Evolutionary conservation across 2,113 vertebrate genomes (phyloP).

Genomic region (Plecotus auritus): DNA sequence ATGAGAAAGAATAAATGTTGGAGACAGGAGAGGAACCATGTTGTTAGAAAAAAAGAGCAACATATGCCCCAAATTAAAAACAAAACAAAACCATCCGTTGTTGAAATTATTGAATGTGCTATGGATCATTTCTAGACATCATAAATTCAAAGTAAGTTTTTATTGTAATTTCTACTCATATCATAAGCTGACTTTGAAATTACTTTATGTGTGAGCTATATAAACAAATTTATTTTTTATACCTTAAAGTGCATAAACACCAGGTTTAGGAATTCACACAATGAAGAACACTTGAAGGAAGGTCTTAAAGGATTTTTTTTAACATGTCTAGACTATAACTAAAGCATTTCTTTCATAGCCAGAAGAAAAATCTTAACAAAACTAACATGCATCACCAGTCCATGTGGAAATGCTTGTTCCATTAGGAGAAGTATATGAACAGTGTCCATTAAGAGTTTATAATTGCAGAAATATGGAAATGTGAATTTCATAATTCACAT

Average conservation of each 20-base stretch:
- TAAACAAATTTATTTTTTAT: not conserved
- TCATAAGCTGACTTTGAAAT: not conserved
- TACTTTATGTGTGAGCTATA: slow-evolving; percentile 11
- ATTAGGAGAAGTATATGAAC: not conserved
- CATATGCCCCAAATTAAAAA: not conserved
- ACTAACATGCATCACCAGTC: not conserved
- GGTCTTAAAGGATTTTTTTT: slow-evolving; percentile 24
- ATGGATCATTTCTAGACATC: slow-evolving; percentile 16
- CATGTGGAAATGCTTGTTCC: slow-evolving; percentile 14
- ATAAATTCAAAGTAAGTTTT: slow-evolving; percentile 9
- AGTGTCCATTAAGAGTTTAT: slow-evolving; percentile 8
- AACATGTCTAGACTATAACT: slow-evolving; percentile 22
- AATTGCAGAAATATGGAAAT: slow-evolving; percentile 47
- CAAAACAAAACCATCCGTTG: not conserved
- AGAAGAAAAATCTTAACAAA: slow-evolving; percentile 40
- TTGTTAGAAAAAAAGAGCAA: slow-evolving; percentile 2
- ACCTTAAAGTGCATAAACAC: not conserved
- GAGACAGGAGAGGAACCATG: not conserved
- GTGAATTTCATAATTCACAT: slow-evolving; percentile 26
- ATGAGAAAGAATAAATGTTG: not conserved
- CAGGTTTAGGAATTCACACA: slow-evolving; percentile 8
- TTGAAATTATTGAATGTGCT: not conserved
- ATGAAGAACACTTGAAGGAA: slow-evolving; percentile 7
- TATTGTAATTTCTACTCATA: not conserved
- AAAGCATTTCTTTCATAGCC: slow-evolving; percentile 42